A percentile compares a stretch with the other conserved stretches of the same genome.
These are phyloP conservation scores for Drosophila fuyamai DNA, from an alignment of 1,140 invertebrate genomes.

Conservation along the genomic window DNA sequence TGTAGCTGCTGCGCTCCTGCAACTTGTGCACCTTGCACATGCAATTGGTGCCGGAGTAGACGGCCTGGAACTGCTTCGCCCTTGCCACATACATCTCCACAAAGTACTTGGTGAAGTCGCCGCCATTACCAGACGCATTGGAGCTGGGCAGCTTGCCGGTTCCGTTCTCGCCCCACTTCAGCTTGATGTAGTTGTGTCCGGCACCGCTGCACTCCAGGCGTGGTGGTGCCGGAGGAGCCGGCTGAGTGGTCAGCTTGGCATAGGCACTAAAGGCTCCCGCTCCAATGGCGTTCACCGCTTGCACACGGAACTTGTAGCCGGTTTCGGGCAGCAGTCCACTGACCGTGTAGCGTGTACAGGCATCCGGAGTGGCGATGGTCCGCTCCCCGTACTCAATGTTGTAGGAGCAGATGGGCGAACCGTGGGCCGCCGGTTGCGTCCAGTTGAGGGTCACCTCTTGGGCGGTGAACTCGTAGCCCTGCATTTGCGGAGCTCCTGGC, in stretches of 20 bases:
- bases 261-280: conserved; percentile 91
- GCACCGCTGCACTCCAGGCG: conserved; percentile 89
- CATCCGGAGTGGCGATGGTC: conserved; percentile 86
- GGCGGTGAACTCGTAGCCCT: conserved; percentile 87
- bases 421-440: conserved; percentile 90
- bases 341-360: conserved; percentile 85
- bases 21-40: conserved; percentile 92
- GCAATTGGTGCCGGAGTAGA: conserved; percentile 91
- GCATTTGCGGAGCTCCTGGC: conserved; percentile 88
- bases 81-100: conserved; percentile 91
- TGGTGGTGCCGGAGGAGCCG: conserved; percentile 91
- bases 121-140: conserved; percentile 58
- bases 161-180: conserved; percentile 91
- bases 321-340: conserved; percentile 86
- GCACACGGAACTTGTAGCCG: conserved; percentile 90
- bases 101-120: conserved; percentile 90
- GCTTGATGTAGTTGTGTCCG: conserved; percentile 92
- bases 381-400: conserved; percentile 90
- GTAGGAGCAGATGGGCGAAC: conserved; percentile 90
- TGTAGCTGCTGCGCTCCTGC: conserved; percentile 91
- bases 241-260: conserved; percentile 89
- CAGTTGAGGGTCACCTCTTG: conserved; percentile 89
- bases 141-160: conserved; percentile 71
- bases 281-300: conserved; percentile 93
- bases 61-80: conserved; percentile 89